These are phyloP conservation scores for Anorthoa munda DNA, from an alignment of 2,888 invertebrate genomes.

Conservation along the genomic window DNA sequence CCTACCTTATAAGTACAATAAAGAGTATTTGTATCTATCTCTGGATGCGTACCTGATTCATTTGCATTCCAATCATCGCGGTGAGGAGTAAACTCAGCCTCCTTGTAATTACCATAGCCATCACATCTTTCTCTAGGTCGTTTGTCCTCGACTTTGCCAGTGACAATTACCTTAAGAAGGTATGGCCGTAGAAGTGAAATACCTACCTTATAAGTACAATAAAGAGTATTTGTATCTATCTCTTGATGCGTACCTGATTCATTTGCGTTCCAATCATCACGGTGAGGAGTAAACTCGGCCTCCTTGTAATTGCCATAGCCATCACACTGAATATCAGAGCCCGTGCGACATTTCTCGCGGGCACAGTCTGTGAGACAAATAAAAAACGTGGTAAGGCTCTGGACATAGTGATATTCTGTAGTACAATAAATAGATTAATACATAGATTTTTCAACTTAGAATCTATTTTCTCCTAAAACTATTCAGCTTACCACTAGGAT, in stretches of 20 bases:
- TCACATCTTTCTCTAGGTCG: slow-evolving; percentile 75
- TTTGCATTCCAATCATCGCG: slow-evolving; percentile 62
- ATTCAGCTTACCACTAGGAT: no score
- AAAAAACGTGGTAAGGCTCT: background rate
- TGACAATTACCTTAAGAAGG: background rate
- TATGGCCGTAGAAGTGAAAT: background rate
- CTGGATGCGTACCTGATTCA: background rate
- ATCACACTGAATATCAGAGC: slow-evolving; percentile 81
- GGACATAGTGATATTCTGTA: no score
- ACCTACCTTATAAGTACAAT: background rate
- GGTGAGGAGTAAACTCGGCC: slow-evolving; percentile 76
- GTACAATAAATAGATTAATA: no score
- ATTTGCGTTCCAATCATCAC: slow-evolving; percentile 63
- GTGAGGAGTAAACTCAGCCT: slow-evolving; percentile 77
- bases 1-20: background rate
- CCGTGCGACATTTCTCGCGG: slow-evolving; percentile 84
- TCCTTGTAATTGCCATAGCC: slow-evolving; percentile 86
- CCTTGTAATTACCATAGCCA: slow-evolving; percentile 86
- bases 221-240: background rate
- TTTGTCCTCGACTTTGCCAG: background rate
- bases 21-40: background rate
- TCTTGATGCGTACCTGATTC: background rate
- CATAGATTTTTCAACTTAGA: no score
- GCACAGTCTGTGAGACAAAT: slow-evolving; percentile 79
- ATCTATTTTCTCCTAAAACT: no score